phyloP scores from a whole-genome alignment of 1,140 invertebrate species.

The Drosophila repletoides region DNA sequence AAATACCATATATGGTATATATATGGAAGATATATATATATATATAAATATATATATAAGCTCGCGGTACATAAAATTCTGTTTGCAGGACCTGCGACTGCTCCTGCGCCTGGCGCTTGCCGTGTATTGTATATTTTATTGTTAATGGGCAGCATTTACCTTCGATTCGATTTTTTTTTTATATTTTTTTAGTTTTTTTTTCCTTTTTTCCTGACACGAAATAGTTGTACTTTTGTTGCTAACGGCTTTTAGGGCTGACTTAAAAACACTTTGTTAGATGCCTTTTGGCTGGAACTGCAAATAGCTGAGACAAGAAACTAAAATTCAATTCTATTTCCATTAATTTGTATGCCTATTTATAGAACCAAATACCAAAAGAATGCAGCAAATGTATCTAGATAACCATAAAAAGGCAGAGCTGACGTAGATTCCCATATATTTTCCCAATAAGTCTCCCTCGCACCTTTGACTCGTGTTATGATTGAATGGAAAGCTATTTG shows the following conservation, averaged over 20 bases:
- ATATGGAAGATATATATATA: too few relatives aligned
- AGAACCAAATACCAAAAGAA: neutral
- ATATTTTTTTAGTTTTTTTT: conserved; percentile 18
- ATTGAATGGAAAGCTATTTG: too few relatives aligned
- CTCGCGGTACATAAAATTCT: conserved; percentile 59
- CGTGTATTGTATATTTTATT: conserved; percentile 58
- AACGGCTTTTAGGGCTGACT: conserved; percentile 37
- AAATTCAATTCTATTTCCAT: conserved; percentile 16
- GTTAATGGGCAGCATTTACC: conserved; percentile 66
- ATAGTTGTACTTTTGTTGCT: conserved; percentile 64
- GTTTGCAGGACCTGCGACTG: conserved; percentile 43
- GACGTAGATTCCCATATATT: too few relatives aligned
- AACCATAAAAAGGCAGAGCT: too few relatives aligned
- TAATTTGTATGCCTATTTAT: conserved; percentile 3
- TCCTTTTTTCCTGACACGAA: conserved; percentile 10
- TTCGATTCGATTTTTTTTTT: conserved; percentile 57
- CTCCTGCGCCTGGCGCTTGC: neutral
- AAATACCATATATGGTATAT: conserved; percentile 9
- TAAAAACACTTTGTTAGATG: conserved; percentile 25
- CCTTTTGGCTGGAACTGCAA: neutral
- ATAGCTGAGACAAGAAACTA: neutral
- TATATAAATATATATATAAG: conserved; percentile 25
- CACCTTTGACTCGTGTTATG: too few relatives aligned
- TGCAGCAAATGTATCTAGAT: too few relatives aligned
- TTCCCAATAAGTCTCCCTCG: too few relatives aligned